Evolutionary conservation across 2,113 vertebrate species (phyloP).

Genomic region (Petaurus breviceps): DNA sequence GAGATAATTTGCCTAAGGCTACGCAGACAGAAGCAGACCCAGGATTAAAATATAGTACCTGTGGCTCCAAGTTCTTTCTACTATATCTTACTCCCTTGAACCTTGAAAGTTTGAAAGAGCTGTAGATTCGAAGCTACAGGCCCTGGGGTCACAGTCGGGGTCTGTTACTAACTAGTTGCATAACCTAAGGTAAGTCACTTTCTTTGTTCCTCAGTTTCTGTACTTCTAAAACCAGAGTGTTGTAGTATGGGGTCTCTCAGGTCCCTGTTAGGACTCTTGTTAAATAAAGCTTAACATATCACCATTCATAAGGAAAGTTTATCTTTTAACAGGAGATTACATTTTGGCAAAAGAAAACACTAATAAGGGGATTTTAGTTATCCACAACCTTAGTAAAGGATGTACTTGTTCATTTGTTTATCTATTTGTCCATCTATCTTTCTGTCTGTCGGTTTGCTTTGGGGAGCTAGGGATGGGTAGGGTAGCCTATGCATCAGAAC

Average conservation of each 20-base stretch:
- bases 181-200: not conserved
- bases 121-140: not conserved
- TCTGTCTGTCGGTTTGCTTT: too few species aligned
- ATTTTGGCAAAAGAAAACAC: not conserved
- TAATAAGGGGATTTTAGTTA: not conserved
- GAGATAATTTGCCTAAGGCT: not conserved
- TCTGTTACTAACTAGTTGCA: not conserved
- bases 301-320: not conserved
- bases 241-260: not conserved
- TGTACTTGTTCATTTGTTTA: not conserved
- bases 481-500: not conserved
- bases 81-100: not conserved
- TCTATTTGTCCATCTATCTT: too few species aligned
- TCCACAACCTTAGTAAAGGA: not conserved
- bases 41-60: not conserved
- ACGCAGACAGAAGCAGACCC: not conserved
- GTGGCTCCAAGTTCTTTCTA: not conserved
- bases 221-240: not conserved
- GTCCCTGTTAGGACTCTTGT: not conserved
- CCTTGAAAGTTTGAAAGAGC: not conserved
- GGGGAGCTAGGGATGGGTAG: too few species aligned
- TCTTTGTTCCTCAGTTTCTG: not conserved
- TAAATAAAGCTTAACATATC: not conserved
- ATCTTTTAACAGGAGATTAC: not conserved
- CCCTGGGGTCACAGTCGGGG: not conserved